Evolutionary conservation across 2,888 invertebrate species (phyloP), one percentile per base, ranked within the genome.

Genomic region (Lydus trimaculatus): DNA sequence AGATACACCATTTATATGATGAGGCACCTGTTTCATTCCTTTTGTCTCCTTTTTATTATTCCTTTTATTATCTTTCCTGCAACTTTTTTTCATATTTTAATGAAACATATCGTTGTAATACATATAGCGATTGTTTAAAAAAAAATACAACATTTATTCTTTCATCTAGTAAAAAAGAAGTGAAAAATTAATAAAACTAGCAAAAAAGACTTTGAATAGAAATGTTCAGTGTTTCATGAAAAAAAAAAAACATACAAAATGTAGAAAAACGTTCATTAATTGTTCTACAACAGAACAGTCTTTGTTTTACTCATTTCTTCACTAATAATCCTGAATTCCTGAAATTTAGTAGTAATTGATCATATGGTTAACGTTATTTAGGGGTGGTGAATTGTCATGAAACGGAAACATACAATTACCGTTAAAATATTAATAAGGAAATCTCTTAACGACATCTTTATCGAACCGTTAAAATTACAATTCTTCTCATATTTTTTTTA

Each of bases 381-480:
- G n/a, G 48, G 48, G 20, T 48, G 20, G 7, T 17, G 7, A 17
- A n/a, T 43, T 43, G 20, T 20, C 20, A 20, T 20, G 20, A 20
- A 48, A 48, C 48, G 48, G 48, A 48, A 48, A 48, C 48, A 8
- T 20, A 43, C 43, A 48, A 48, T 48, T 20, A 7, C 20, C 20
- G 48, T n/a, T 48, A 9, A 48, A 48, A 48, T 48, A 48, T 48
- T 48, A 48, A 48, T 48, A 48, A 48, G 48, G 48, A 48, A 48
- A 48, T 48, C 48, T 48, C 17, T 48, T 48, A 48, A 48, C 48
- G 48, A 20, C 48, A 17, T 48, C 48, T 48, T 48, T 48, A 48
- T 48, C 20, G 48, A 48, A 48, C 48, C 48, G 20, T 48, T 48
- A 20, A 48, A 43, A 8, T 9, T 20, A 48, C 48, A 48, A 48